Base-by-base conservation (phyloP, 2,797 vertebrate species). In the Channallabes apus region DNA sequence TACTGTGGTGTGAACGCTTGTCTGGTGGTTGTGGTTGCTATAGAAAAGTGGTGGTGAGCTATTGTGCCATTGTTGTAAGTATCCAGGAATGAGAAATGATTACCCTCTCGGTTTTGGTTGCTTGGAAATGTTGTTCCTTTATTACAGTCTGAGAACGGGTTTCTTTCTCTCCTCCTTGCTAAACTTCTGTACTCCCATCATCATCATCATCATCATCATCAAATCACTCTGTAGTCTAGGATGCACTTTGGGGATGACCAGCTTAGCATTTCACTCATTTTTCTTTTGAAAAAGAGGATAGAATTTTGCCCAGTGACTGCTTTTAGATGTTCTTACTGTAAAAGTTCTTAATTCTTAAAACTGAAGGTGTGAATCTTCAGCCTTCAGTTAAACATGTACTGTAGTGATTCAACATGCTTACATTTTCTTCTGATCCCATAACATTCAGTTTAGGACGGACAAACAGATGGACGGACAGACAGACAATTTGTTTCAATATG, bases 21-120 rank as follows among this genome's bases (percentile, higher is more conserved):
- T 90, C 86, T 92, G 32, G 86, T 90, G 88, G 91, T 87, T 91
- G 67, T 86, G 84, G 95, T 96, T 96, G 93, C 94, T 94, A 95
- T 95, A 94, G 93, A 75, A 81, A 90, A 91, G 82, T 79, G 18
- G 27, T 89, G 32, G n/a, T 88, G 91, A 89, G 92, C 90, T 94
- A 95, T 96, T 96, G 96, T 96, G 91, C 91, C 95, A 96, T 80
- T 96, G 95, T 96, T 94, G 94, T 92, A 96, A 94, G 91, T 89
- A 88, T 89, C 86, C 85, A 90, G 88, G 93, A 94, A 86, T 92
- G 91, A 91, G 90, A 93, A 91, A 96, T 96, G 73, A 94, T 95
- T 96, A 93, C 89, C 87, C 91, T 90, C 88, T 94, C 93, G 87
- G 84, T 94, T 91, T 92, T 93, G 93, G 95, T 96, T 96, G 95